Conservation (phyloP, 2,797 vertebrate species). For the Leuciscus waleckii region DNA sequence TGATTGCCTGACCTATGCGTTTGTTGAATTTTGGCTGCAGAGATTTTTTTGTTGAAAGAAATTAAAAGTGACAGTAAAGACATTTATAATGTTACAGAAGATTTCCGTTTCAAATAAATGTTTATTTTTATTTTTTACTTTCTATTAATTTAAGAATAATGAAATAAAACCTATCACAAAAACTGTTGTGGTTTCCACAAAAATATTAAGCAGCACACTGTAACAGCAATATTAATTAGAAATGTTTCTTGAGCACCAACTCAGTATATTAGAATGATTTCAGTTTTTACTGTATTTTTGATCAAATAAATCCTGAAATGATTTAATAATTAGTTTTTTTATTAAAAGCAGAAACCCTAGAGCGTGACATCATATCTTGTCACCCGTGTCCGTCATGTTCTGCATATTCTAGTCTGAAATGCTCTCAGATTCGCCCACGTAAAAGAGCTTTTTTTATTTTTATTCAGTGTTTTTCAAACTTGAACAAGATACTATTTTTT, state of each 20-base stretch:
- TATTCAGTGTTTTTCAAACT: slow-evolving; percentile 30
- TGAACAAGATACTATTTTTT: slow-evolving; percentile 48
- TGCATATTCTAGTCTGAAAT: not conserved
- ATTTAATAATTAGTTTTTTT: not conserved
- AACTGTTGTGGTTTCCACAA: not conserved
- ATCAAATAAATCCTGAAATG: not conserved
- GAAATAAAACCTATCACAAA: not conserved
- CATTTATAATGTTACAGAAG: not conserved
- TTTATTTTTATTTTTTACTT: too few species aligned
- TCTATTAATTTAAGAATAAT: not conserved
- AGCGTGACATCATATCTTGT: not conserved
- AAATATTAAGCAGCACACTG: not conserved
- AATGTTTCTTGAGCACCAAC: too few species aligned
- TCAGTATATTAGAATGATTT: not conserved
- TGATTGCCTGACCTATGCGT: slow-evolving; percentile 9
- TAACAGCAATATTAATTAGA: too few species aligned
- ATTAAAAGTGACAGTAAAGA: not conserved
- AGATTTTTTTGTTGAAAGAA: too few species aligned
- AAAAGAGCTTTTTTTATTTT: slow-evolving; percentile 30
- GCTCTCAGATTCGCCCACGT: not conserved
- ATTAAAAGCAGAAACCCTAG: not conserved
- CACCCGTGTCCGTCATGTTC: not conserved
- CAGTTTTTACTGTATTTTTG: not conserved
- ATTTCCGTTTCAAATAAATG: not conserved
- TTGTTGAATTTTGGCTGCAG: slow-evolving; percentile 14